Evolutionary conservation across 2,113 vertebrate species (phyloP).

Genomic region (Pholis gunnellus): DNA sequence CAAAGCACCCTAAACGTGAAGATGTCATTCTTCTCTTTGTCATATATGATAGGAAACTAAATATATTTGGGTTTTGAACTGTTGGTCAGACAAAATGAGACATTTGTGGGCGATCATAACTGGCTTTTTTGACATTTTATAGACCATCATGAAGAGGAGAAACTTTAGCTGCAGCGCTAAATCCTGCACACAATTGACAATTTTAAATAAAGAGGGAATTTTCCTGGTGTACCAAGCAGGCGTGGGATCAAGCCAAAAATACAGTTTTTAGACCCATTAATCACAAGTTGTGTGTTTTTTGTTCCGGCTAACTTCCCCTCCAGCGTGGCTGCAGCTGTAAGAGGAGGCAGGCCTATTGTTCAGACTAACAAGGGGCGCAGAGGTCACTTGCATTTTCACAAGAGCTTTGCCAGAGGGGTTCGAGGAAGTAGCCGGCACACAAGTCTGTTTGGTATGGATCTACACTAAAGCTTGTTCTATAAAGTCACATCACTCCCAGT

Average conservation of each 20-base stretch:
- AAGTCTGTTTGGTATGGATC: constrained; percentile 77
- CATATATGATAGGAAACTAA: background rate
- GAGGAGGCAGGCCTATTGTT: constrained; percentile 75
- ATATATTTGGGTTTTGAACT: background rate
- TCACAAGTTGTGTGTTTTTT: constrained; percentile 66
- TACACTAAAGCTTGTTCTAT: constrained; percentile 78
- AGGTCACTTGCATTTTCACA: constrained; percentile 81
- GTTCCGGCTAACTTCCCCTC: constrained; percentile 68
- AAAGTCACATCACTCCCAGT: constrained; percentile 75
- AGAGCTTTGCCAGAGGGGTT: constrained; percentile 75
- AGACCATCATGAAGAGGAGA: background rate
- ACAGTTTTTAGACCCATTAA: constrained; percentile 60
- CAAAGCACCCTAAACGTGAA: background rate
- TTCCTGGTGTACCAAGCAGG: constrained; percentile 7
- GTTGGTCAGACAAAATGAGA: background rate
- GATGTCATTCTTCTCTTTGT: background rate
- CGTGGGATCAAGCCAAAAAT: constrained; percentile 40
- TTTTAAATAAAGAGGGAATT: constrained; percentile 34
- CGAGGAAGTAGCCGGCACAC: constrained; percentile 61
- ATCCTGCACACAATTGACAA: constrained; percentile 16
- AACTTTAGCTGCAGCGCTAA: background rate
- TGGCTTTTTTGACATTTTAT: background rate
- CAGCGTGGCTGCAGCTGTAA: constrained; percentile 71
- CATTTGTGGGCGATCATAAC: background rate
- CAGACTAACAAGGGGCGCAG: constrained; percentile 73